Evolutionary conservation across 2,797 vertebrate species (phyloP), one percentile per base, ranked within the genome.

Genomic region (Steatocranus sp.): DNA sequence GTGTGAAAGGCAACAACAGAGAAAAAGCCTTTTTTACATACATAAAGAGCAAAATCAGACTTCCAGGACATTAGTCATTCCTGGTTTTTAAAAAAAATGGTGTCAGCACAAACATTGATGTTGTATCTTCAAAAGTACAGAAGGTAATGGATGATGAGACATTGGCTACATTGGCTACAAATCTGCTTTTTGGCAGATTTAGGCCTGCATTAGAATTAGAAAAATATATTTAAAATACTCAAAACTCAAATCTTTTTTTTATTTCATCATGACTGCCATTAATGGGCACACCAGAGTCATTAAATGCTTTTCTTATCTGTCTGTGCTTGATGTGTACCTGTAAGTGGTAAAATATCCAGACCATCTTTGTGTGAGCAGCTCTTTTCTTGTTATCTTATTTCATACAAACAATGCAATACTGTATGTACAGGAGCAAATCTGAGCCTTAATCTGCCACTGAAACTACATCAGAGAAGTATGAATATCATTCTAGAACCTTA

Each of bases 161-260:
- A 46, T 7, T 18, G 41, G 41, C 25, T 18, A 46, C 6, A 5
- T 5, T 70, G 66, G 15, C 10, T 43, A 27, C 23, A 27, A 27
- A 61, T 61, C 0, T 61, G 18, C 10, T 5, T 36, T 61, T 61
- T 61, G 30, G 30, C 30, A 36, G 56, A 61, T n/a, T 36, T n/a
- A 61, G 6, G 6, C 18, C 32, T 8, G 18, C 56, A 34, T 68
- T n/a, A 12, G 4, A 25, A 17, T 43, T 68, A 25, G 5, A 41
- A 68, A 68, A 68, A 43, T 43, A 68, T 23, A 68, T 43, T 68
- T 68, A 68, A 27, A 43, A 68, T 68, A 27, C 63, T 25, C 23
- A 43, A 68, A 68, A 68, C 8, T 1, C 1, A 2, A n/a, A n/a
- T n/a, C n/a, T 68, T 25, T 43, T 68, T 6, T 17, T 0, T 1